Evolutionary conservation across 2,888 invertebrate species (phyloP).

Genomic region (Agapostemon virescens): DNA sequence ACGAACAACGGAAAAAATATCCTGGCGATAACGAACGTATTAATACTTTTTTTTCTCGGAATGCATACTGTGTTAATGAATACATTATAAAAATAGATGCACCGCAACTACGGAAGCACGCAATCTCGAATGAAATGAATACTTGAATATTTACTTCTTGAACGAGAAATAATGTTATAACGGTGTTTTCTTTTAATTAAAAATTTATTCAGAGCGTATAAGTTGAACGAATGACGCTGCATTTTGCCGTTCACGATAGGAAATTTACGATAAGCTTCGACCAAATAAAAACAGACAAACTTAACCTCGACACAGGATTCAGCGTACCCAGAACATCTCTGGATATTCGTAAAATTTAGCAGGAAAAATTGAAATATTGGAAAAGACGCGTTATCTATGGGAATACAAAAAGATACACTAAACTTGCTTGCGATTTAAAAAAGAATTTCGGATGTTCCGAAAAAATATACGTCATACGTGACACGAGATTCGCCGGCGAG

Average conservation of each 20-base stretch:
- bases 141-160: not conserved
- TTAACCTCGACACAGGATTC: not conserved
- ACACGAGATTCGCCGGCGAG: constrained; percentile 4
- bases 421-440: not conserved
- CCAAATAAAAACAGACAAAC: not conserved
- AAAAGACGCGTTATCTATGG: not conserved
- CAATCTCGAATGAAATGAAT: not conserved
- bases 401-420: not conserved
- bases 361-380: not conserved
- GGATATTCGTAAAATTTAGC: not conserved
- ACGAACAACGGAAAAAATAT: not conserved
- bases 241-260: not conserved
- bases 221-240: not conserved
- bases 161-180: constrained; percentile 1
- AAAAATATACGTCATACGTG: constrained; percentile 6
- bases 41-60: not conserved
- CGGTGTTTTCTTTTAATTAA: not conserved
- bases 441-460: not conserved
- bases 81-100: not conserved
- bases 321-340: not conserved
- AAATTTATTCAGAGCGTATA: not conserved
- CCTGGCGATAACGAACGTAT: not conserved
- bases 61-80: not conserved
- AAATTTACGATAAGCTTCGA: not conserved
- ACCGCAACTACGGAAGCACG: not conserved